Conservation (phyloP, 1,140 invertebrate genomes). For the Hyles euphorbiae region DNA sequence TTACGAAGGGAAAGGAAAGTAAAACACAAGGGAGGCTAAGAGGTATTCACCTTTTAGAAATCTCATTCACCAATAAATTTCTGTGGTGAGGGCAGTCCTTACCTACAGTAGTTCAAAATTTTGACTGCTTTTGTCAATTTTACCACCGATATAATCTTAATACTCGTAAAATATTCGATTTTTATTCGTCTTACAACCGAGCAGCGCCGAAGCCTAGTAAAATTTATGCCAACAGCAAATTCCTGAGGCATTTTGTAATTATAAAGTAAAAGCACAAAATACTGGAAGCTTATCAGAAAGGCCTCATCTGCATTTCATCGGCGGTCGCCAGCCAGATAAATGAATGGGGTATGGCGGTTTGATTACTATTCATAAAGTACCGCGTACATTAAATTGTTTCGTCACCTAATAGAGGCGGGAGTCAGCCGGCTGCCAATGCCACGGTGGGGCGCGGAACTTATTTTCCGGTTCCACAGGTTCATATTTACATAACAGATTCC, state of each 20-base stretch:
- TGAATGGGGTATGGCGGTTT: constrained; percentile 42
- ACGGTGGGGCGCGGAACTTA: constrained; percentile 27
- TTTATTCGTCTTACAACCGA: background rate
- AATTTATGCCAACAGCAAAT: constrained; percentile 23
- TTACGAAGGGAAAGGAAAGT: too few relatives aligned
- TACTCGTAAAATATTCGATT: background rate
- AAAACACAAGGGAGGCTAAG: too few relatives aligned
- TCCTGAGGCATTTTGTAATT: constrained; percentile 31
- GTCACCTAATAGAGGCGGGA: constrained; percentile 22
- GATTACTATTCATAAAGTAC: constrained; percentile 65
- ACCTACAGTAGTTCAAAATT: too few relatives aligned
- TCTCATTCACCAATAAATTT: too few relatives aligned
- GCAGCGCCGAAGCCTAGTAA: too few relatives aligned
- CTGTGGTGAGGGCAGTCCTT: too few relatives aligned
- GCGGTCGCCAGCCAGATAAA: constrained; percentile 40
- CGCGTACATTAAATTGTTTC: constrained; percentile 43
- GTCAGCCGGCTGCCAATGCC: background rate
- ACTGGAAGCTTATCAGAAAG: constrained; percentile 48
- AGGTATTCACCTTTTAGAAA: too few relatives aligned
- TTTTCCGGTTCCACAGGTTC: constrained; percentile 33
- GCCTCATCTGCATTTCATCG: constrained; percentile 62
- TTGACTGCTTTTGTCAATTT: too few relatives aligned
- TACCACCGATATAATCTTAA: too few relatives aligned
- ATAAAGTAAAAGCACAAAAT: constrained; percentile 46
- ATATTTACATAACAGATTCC: constrained; percentile 38